Base-by-base conservation (phyloP, 2,113 vertebrate genomes). In the Tragulus kanchil region DNA sequence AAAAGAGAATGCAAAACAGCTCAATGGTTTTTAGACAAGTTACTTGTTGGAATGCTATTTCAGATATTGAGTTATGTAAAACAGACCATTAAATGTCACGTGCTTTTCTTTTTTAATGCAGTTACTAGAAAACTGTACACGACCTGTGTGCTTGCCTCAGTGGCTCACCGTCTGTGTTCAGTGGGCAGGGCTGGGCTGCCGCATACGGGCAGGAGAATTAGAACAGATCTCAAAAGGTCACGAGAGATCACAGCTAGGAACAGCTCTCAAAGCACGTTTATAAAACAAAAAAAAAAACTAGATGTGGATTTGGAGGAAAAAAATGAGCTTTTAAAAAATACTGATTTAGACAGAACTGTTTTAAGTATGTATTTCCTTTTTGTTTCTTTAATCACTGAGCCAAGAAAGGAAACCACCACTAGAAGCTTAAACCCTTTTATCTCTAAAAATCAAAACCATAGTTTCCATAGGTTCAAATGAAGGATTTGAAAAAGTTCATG, bases 361-460 rank as follows among this genome's bases (percentile, higher is more conserved):
- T 12, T 1, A 87, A 31, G 15, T 71, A n/a, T 59, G 59, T 42
- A 62, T 75, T 93, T 96, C 54, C 65, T 45, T 45, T 92, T 65
- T 50, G 42, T 69, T 25, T 12, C 25, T 8, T 96, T 88, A 65
- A 54, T 85, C 59, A 69, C 71, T 92, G 73, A 84, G 23, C 52
- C 69, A 90, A 26, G 75, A 92, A 91, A 93, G 73, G 25, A 83
- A 93, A 56, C 31, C 58, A 52, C 8, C 17, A 25, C 64, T 28
- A 64, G 36, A 85, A 45, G 36, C 48, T 89, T 85, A 92, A 93
- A 78, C 5, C 4, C 2, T 58, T 93, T 97, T 83, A 79, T 56
- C 52, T 77, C 83, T 90, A 89, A 10, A 67, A 67, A 92, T 78
- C 45, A 91, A 96, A 97, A 79, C 25, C 61, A 61, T n/a, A 84